Evolutionary conservation across 2,797 vertebrate species (phyloP).

Genomic region (Chelidonichthys spinosus): DNA sequence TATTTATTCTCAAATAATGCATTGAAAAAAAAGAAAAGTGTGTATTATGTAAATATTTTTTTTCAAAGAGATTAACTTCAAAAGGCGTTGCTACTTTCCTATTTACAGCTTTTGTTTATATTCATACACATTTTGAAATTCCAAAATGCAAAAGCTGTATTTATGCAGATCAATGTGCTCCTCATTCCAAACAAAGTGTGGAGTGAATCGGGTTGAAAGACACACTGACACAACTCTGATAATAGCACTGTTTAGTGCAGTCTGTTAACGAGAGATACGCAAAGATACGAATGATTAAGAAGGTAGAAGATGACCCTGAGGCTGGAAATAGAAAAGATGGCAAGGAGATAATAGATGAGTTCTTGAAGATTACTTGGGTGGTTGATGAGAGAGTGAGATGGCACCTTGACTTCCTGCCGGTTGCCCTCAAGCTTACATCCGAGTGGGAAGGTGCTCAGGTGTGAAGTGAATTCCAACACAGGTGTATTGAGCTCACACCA

Average conservation of each 20-base stretch:
- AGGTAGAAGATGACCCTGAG: neutral
- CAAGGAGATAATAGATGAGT: constrained; percentile 19
- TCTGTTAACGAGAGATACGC: neutral
- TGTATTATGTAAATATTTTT: no score
- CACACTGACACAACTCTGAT: neutral
- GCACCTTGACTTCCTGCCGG: constrained; percentile 42
- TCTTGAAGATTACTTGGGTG: constrained; percentile 35
- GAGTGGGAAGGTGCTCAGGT: constrained; percentile 52
- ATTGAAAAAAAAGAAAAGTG: neutral
- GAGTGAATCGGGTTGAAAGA: constrained; percentile 10
- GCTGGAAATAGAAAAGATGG: neutral
- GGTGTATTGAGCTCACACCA: constrained; percentile 35
- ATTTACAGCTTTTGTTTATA: constrained; percentile 2
- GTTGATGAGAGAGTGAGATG: constrained; percentile 33
- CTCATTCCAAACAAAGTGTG: neutral
- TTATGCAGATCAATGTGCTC: constrained; percentile 16
- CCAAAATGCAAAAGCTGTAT: constrained; percentile 18
- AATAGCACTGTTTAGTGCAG: neutral
- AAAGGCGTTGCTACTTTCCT: constrained; percentile 5
- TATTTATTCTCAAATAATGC: neutral
- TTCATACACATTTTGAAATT: constrained; percentile 13
- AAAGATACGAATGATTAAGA: constrained; percentile 18
- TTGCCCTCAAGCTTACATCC: constrained; percentile 51
- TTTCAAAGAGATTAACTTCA: neutral
- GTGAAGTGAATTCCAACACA: constrained; percentile 63